Base-by-base conservation (phyloP, 2,888 invertebrate species). In the Dorcus hopei region DNA sequence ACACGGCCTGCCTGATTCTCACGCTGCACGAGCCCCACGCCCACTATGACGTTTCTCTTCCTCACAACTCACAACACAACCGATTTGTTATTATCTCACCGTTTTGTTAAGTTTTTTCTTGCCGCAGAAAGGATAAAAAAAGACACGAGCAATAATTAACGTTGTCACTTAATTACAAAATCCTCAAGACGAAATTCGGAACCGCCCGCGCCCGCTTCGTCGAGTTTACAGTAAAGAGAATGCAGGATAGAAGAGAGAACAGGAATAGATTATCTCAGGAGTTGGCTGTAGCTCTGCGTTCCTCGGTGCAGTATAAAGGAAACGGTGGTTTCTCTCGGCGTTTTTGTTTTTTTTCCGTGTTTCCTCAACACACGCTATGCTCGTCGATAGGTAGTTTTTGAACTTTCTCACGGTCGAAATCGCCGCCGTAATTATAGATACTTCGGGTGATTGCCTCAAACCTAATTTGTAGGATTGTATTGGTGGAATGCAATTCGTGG, bases 21-120 rank as follows among this genome's bases (percentile, higher is more conserved):
- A 77, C 77, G 77, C 67, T 76, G 73, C 75, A 74, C 75, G 75
- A 75, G 75, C 74, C 73, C 74, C 73, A 74, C 76, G 75, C 76
- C 75, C 70, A 71, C 72, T 69, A 43, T 38, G 50, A 56, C 45
- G 45, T 45, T 45, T 45, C 45, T 19, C 45, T 45, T 45, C 45
- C 45, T 45, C 23, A 19, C 45, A 45, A 19, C 45, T 45, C 23
- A 19, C 45, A 45, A 19, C 23, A 19, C 45, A 19, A 45, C 16
- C 45, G 45, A 45, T 45, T 45, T 45, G 19, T 45, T 45, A 45
- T 45, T 45, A 45, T 45, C 45, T 11, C 14, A 14, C 23, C 45
- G 45, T 45, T 9, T 19, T 9, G 45, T 45, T 16, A 2, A 5
- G 16, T 45, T 45, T 9, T n/a, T 9, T 19, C 14, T 9, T 23